A percentile compares a stretch with the other conserved stretches of the same genome.
phyloP scores from a whole-genome alignment of 2,888 invertebrate genomes.

The Coleophora deauratella region DNA sequence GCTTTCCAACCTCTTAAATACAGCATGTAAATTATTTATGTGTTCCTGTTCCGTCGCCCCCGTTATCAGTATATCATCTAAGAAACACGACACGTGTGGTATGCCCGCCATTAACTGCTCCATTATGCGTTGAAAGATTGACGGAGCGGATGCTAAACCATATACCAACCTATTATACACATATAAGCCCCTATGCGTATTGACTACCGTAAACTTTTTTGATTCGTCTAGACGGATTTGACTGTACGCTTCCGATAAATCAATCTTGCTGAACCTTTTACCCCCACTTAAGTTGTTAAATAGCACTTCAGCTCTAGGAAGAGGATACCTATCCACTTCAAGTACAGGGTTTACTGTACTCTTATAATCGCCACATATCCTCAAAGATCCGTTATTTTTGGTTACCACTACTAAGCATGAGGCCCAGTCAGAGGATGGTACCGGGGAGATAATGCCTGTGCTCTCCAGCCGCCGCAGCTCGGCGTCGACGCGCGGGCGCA shows the following conservation, averaged over 20 bases:
- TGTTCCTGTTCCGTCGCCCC: slow-evolving; percentile 1
- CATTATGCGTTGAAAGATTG: slow-evolving; percentile 6
- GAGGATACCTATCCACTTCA: slow-evolving; percentile 1
- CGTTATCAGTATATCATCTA: slow-evolving; percentile 6
- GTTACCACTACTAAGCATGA: background rate
- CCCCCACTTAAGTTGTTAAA: slow-evolving; percentile 1
- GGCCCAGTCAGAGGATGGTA: slow-evolving; percentile 5
- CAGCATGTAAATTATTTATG: background rate
- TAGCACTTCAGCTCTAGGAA: slow-evolving; percentile 2
- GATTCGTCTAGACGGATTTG: slow-evolving; percentile 3
- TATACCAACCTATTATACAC: slow-evolving; percentile 5
- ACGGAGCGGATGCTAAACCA: slow-evolving; percentile 3
- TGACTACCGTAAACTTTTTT: slow-evolving; percentile 5
- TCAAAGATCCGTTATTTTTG: slow-evolving; percentile 1
- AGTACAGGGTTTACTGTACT: slow-evolving; percentile 2
- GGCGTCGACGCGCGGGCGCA: slow-evolving; percentile 3
- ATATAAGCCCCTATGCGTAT: slow-evolving; percentile 5
- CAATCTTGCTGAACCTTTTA: slow-evolving; percentile 3
- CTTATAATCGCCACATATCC: slow-evolving; percentile 5
- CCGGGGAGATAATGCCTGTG: slow-evolving; percentile 3
- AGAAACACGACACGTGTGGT: slow-evolving; percentile 1
- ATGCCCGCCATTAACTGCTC: slow-evolving; percentile 3
- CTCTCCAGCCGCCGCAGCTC: slow-evolving; percentile 3
- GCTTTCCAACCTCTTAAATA: slow-evolving; percentile 1
- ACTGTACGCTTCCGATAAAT: slow-evolving; percentile 4